These are phyloP conservation scores for Drosophila pseudoobscura DNA, from an alignment of 1,140 invertebrate species.

Conservation along the genomic window DNA sequence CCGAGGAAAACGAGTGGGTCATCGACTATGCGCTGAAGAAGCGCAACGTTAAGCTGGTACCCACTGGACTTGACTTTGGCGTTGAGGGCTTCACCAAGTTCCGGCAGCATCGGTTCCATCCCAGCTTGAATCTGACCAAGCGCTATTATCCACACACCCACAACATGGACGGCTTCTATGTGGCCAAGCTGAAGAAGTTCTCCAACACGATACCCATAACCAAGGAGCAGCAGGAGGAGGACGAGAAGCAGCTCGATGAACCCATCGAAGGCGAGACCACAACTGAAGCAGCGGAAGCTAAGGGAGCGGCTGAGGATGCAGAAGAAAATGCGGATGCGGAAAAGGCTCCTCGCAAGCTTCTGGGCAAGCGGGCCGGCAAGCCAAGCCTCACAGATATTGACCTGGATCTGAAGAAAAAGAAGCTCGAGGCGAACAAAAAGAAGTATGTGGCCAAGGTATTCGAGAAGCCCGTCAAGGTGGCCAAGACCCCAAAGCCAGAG, in stretches of 20 bases:
- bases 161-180: conserved; percentile 99
- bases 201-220: conserved; percentile 90
- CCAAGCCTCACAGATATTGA: conserved; percentile 65
- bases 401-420: conserved; percentile 79
- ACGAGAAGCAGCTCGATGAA: conserved; percentile 73
- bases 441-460: conserved; percentile 83
- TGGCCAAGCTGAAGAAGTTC: conserved; percentile 98
- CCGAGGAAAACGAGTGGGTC: conserved; percentile 99
- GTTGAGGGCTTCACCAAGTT: conserved; percentile 97
- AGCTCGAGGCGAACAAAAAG: conserved; percentile 69
- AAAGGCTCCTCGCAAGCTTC: conserved; percentile 49
- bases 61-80: conserved; percentile 97
- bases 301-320: conserved; percentile 66
- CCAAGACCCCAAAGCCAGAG: conserved; percentile 60
- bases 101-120: conserved; percentile 95
- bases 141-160: conserved; percentile 99
- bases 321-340: conserved; percentile 47
- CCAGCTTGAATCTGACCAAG: conserved; percentile 93
- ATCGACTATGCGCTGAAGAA: conserved; percentile 98
- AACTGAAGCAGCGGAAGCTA: not conserved
- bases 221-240: conserved; percentile 85
- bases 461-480: conserved; percentile 75
- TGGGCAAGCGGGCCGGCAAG: conserved; percentile 81
- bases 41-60: conserved; percentile 96
- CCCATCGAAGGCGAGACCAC: conserved; percentile 52